These are phyloP conservation scores for Hypomecis punctinalis DNA, from an alignment of 2,888 invertebrate species.

Conservation along the genomic window DNA sequence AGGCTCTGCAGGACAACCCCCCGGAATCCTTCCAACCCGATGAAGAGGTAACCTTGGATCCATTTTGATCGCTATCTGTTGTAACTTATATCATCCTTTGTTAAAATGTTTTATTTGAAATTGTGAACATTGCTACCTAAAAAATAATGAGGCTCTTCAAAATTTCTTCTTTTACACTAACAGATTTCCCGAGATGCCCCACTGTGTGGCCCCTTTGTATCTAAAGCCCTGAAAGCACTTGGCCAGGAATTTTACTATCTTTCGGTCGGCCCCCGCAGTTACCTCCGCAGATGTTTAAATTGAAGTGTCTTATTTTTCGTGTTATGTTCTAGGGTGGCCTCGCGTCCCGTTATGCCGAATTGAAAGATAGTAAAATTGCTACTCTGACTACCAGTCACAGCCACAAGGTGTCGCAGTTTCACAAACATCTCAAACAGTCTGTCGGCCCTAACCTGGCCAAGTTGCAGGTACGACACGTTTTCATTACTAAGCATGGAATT, in stretches of 20 bases:
- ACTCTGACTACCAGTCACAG: slow-evolving; percentile 94
- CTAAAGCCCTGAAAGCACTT: slow-evolving; percentile 66
- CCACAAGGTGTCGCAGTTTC: slow-evolving; percentile 97
- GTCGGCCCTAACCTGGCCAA: slow-evolving; percentile 93
- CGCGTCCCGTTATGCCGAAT: slow-evolving; percentile 92
- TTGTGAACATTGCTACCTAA: not conserved
- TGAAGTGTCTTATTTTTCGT: slow-evolving; percentile 52
- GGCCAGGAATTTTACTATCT: slow-evolving; percentile 86
- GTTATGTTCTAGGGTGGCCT: slow-evolving; percentile 86
- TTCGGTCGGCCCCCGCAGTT: slow-evolving; percentile 71
- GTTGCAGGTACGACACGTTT: slow-evolving; percentile 90
- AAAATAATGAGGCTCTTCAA: slow-evolving; percentile 5
- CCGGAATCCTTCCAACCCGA: slow-evolving; percentile 88
- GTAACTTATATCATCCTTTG: not conserved
- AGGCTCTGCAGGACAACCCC: slow-evolving; percentile 91
- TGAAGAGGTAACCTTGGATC: slow-evolving; percentile 85
- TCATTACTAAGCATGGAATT: slow-evolving; percentile 61
- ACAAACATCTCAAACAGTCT: slow-evolving; percentile 95
- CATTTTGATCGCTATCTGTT: not conserved
- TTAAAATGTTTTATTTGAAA: not conserved
- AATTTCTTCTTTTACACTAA: slow-evolving; percentile 21
- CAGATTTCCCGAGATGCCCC: slow-evolving; percentile 15
- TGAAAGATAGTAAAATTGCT: slow-evolving; percentile 96
- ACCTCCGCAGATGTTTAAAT: slow-evolving; percentile 31
- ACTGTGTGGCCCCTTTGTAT: slow-evolving; percentile 56